Evolutionary conservation across 2,888 invertebrate genomes (phyloP).

Genomic region (Danaus chrysippus): DNA sequence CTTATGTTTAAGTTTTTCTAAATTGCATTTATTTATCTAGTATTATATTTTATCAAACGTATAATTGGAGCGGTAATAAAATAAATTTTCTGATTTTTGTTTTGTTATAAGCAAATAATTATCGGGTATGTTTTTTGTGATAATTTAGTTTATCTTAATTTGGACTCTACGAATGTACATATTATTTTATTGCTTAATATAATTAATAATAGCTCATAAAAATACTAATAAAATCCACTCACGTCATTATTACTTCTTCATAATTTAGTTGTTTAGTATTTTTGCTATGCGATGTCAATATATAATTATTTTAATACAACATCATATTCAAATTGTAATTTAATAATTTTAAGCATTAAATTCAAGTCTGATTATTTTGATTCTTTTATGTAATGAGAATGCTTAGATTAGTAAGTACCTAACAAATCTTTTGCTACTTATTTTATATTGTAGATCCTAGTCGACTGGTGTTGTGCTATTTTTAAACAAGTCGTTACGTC

Average conservation of each 20-base stretch:
- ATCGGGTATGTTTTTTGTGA: constrained; percentile 31
- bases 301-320: neutral
- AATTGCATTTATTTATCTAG: constrained; percentile 4
- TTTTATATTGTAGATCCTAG: constrained; percentile 30
- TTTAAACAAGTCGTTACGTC: constrained; percentile 21
- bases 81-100: neutral
- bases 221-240: neutral
- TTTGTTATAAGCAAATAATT: neutral
- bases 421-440: constrained; percentile 13
- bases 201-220: neutral
- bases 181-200: neutral
- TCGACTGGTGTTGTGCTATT: constrained; percentile 32
- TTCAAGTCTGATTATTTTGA: constrained; percentile 5
- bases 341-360: neutral
- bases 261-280: neutral
- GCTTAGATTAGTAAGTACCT: constrained; percentile 8
- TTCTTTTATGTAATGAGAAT: neutral
- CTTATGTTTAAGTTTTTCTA: neutral
- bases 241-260: neutral
- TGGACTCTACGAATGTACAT: constrained; percentile 10
- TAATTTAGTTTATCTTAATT: constrained; percentile 35
- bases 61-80: no score
- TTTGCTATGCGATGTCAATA: neutral
- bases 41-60: no score
- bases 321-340: neutral